phyloP scores from a whole-genome alignment of 2,888 invertebrate species.

The Rugalucina vietnamica region DNA sequence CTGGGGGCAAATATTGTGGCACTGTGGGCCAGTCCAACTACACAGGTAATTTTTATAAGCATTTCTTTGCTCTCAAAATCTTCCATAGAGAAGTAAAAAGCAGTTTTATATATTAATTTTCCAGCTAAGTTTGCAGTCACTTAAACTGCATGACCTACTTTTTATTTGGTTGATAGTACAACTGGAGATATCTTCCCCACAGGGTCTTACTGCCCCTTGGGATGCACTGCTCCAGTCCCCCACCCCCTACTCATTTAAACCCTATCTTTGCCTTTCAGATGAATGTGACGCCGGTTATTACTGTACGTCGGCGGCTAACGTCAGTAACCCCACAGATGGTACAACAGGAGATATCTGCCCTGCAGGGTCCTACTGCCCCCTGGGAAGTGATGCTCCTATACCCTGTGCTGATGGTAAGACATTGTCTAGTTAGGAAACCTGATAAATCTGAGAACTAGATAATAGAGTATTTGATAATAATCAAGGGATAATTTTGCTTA shows the following conservation, averaged over 20 bases:
- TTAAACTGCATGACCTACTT: too few species aligned
- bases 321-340: slow-evolving; percentile 78
- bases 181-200: slow-evolving; percentile 80
- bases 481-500: too few species aligned
- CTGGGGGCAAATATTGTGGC: slow-evolving; percentile 79
- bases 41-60: slow-evolving; percentile 73
- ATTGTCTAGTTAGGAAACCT: background rate
- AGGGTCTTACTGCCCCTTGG: slow-evolving; percentile 76
- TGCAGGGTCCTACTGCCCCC: slow-evolving; percentile 75
- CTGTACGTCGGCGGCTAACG: slow-evolving; percentile 74
- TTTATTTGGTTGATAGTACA: too few species aligned
- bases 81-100: too few species aligned
- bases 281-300: slow-evolving; percentile 78
- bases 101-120: too few species aligned
- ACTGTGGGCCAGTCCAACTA: slow-evolving; percentile 74
- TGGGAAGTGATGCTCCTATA: slow-evolving; percentile 69
- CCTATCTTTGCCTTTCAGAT: too few species aligned
- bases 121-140: too few species aligned
- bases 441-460: background rate
- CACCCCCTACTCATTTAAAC: too few species aligned
- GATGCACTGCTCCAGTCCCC: slow-evolving; percentile 73
- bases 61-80: too few species aligned
- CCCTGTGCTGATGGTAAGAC: slow-evolving; percentile 80
- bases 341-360: slow-evolving; percentile 80
- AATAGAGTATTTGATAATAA: background rate